Base-by-base conservation (phyloP, 92 coral and sea anemone genomes). In the Parazoanthus swiftii region DNA sequence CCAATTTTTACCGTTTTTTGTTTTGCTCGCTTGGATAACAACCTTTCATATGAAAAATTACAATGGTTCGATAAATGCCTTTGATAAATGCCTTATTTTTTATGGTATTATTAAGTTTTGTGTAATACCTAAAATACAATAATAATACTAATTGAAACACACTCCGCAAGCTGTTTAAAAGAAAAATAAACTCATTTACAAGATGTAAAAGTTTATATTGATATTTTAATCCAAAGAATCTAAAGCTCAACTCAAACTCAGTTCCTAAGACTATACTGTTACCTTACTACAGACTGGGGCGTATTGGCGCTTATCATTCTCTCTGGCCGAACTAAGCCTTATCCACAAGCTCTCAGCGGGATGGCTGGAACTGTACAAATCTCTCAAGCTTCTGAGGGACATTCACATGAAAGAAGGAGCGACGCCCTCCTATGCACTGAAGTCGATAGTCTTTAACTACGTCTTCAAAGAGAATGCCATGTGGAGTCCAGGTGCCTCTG, bases 341-440 rank as follows among this genome's bases (percentile, higher is more conserved):
- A 44, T 90, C 33, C 85, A 36, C 26, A 43, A 50, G 7, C 42
- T 90, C 73, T 54, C 89, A 35, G 54, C 35, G 50, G 51, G 76
- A 39, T 76, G 85, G 38, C 0, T 90, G n/a, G 29, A 76, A 1
- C 25, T 90, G 25, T 90, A 90, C 81, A 90, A 86, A 70, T 79
- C 89, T 51, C 89, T 86, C 66, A 90, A 90, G 42, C 82, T 90
- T 37, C 77, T 85, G 11, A 88, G 89, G 11, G 92, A 90, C 42
- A 50, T 90, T 14, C 71, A 82, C 76, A 82, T 82, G 44, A 82
- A 66, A 23, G 74, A 63, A 71, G 86, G 76, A 25, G 86, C 75
- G 16, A 63, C 77, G 10, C 86, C 86, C 37, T 82, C 86, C 50
- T 82, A 59, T 38, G 72, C 42, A 2, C 65, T 82, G 77, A 82